Evolutionary conservation across 2,113 vertebrate genomes (phyloP).

Genomic region (Cheirogaleus medius): DNA sequence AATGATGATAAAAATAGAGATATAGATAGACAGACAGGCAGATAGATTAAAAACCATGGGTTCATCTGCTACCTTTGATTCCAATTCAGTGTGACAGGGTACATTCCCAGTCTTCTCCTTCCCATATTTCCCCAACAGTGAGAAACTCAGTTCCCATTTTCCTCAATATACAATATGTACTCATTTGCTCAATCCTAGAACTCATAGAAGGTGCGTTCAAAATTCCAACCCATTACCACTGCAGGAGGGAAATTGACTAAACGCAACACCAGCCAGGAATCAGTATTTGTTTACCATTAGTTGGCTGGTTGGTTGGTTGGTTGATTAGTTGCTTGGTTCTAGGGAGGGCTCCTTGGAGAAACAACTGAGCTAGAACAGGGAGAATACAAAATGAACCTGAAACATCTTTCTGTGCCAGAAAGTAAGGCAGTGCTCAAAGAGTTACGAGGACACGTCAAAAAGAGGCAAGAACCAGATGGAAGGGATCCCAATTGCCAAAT

Average conservation of each 20-base stretch:
- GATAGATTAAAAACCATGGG: neutral
- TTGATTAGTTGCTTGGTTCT: neutral
- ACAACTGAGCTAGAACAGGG: neutral
- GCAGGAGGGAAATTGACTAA: neutral
- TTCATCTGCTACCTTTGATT: neutral
- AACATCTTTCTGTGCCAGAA: conserved; percentile 12
- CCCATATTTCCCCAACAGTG: neutral
- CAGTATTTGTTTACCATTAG: neutral
- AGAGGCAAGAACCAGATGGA: neutral
- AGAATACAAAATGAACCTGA: neutral
- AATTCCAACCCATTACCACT: neutral
- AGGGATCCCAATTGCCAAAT: neutral
- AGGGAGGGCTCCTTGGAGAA: neutral
- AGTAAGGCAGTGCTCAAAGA: neutral
- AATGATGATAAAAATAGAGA: neutral
- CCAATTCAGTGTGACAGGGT: neutral
- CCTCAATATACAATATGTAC: neutral
- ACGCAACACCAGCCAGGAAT: neutral
- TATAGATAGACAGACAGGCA: neutral
- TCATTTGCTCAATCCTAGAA: neutral
- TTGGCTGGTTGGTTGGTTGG: neutral
- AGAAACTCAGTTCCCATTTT: neutral
- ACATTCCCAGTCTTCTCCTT: neutral
- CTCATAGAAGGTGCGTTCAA: neutral
- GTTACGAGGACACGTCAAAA: neutral